Evolutionary conservation across 2,113 vertebrate species (phyloP), one percentile per base, ranked within the genome.

Genomic region (Mesocricetus auratus): DNA sequence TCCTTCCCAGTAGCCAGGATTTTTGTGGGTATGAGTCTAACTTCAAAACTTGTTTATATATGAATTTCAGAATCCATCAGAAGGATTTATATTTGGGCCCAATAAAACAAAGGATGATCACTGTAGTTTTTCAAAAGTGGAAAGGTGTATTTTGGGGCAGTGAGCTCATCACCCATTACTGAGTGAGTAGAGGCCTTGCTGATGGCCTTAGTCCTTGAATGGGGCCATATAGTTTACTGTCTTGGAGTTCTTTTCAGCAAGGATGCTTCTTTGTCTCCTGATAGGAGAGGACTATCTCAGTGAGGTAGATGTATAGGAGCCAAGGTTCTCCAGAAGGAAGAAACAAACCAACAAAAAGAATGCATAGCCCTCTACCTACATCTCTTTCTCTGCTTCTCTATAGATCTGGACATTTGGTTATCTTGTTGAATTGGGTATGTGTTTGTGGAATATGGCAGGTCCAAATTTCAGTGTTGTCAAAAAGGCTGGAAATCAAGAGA

Each of bases 351-450:
- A 29, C 26, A 58, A 86, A 82, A 64, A 60, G 11, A 50, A 7
- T 29, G 21, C 1, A 15, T 31, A 29, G 6, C 8, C 33, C 12
- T 26, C 66, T 7, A 8, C 56, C 21, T n/a, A 53, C 11, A 33
- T 50, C 16, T 42, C 36, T 66, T 90, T 33, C 24, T n/a, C 60
- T 81, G 29, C 58, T 5, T n/a, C 75, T 31, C 16, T 93, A 13
- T 64, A 42, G 31, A 29, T 56, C 13, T 74, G 36, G n/a, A 42
- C 16, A 58, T 39, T 68, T 39, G 42, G 47, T 87, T 90, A 75
- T 81, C 93, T 86, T 82, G 91, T 83, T 47, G n/a, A 95, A 78
- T 81, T 79, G 12, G 29, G 16, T 11, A 60, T 69, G 31, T 81
- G 64, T 73, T 88, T 86, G 78, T 36, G 12, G 45, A 87, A 31